Conservation (phyloP, 2,113 vertebrate species). For the Brachyhypopomus occidentalis region DNA sequence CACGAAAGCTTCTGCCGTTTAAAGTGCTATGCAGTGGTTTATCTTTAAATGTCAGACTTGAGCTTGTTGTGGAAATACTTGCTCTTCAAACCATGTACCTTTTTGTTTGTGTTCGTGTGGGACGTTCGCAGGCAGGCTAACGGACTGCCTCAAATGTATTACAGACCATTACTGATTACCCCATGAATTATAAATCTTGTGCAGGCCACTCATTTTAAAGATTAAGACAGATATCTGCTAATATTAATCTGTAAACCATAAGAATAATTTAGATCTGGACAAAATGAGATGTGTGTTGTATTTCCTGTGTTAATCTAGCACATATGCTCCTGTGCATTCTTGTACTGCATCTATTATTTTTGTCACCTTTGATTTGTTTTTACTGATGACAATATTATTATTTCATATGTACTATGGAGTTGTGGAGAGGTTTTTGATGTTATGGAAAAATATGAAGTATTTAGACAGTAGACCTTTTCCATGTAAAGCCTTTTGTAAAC, state of each 20-base stretch:
- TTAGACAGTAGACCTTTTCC: conserved; percentile 86
- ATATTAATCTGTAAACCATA: conserved; percentile 34
- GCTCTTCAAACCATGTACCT: conserved; percentile 14
- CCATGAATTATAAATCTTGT: conserved; percentile 59
- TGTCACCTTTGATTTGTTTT: conserved; percentile 75
- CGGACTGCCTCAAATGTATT: background rate
- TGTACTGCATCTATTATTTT: conserved; percentile 81
- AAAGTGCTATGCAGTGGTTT: conserved; percentile 11
- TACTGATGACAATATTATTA: conserved; percentile 81
- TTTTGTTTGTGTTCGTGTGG: background rate
- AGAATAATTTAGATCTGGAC: conserved; percentile 51
- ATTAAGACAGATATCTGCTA: conserved; percentile 23
- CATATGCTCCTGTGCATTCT: conserved; percentile 88
- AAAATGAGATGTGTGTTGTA: conserved; percentile 73
- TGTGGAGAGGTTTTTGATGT: conserved; percentile 85
- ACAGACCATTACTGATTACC: conserved; percentile 22
- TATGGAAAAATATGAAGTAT: conserved; percentile 81
- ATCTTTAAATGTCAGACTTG: conserved; percentile 59
- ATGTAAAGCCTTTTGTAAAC: conserved; percentile 89
- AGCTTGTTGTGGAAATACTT: conserved; percentile 20
- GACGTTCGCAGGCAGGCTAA: conserved; percentile 30
- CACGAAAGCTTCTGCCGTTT: conserved; percentile 4
- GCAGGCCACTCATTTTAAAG: conserved; percentile 73
- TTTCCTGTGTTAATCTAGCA: conserved; percentile 86
- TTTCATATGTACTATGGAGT: conserved; percentile 91